phyloP scores from a whole-genome alignment of 2,113 vertebrate genomes.

The Actinemys pallida region DNA sequence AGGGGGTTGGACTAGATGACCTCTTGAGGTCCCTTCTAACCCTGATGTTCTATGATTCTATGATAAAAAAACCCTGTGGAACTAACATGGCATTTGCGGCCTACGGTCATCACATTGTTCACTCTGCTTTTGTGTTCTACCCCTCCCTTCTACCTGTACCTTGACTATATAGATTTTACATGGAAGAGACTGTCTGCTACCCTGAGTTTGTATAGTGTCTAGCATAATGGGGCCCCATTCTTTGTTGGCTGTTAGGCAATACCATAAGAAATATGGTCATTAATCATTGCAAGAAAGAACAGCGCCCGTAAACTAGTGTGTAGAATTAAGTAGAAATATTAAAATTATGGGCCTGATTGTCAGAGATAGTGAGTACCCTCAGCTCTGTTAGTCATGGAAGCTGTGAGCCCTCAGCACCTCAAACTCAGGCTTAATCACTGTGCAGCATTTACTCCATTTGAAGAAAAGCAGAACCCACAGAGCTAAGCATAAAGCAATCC shows the following conservation, averaged over 20 bases:
- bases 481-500: fast-evolving
- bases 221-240: neutral
- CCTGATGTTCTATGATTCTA: no score
- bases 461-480: neutral
- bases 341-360: neutral
- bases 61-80: neutral
- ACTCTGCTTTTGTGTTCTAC: neutral
- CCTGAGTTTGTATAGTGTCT: neutral
- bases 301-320: neutral
- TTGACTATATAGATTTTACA: neutral
- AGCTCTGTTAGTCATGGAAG: neutral
- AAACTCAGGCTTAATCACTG: neutral
- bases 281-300: neutral
- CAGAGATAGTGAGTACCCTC: neutral
- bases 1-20: no score
- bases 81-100: neutral
- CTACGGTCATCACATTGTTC: neutral
- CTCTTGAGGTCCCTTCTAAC: no score
- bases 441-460: neutral
- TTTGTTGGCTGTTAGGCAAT: neutral
- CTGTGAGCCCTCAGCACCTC: neutral
- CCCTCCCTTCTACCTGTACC: neutral
- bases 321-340: neutral
- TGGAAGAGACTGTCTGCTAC: neutral
- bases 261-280: neutral